Base-by-base conservation (phyloP, 2,888 invertebrate species). In the Cabera pusaria region DNA sequence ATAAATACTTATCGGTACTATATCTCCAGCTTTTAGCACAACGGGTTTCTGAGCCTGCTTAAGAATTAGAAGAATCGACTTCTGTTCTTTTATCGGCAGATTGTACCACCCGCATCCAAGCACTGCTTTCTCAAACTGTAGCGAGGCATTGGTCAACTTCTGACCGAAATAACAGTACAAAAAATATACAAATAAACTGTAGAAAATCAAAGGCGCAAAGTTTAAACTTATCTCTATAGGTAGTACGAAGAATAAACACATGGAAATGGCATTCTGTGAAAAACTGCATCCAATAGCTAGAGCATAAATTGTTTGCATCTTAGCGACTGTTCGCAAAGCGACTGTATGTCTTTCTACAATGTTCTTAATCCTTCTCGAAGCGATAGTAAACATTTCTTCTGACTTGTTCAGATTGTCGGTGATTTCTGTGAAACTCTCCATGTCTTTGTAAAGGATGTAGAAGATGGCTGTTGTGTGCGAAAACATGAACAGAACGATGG, bases 51-150 rank as follows among this genome's bases (percentile, higher is more conserved):
- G 72, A 1, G 70, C 55, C 42, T 50, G 59, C 22, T 39, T 59
- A 22, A 73, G 49, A 48, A 71, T 68, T 5, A 70, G n/a, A 1
- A 64, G 32, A 22, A 73, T 49, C 16, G 49, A 36, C 44, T 46
- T 64, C 22, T 54, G 55, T 6, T 67, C 53, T 31, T 42, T 52
- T 1, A 49, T 39, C 14, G 21, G 26, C 16, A 72, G 58, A n/a
- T 58, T 52, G 44, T 73, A 58, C 73, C 73, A 73, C 7, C 70
- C 64, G 27, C 67, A 66, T 32, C 49, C 51, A 21, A 71, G 72
- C 3, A 73, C 57, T 0, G 64, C 63, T 6, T 42, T 56, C 49
- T 69, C 67, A 24, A 69, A 63, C 28, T 49, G 54, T 36, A 66
- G 59, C 6, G 72, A 53, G 6, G 70, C 69, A 27, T 63, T 66